Conservation (phyloP, 2,113 vertebrate species). For the Hystrix brachyura region DNA sequence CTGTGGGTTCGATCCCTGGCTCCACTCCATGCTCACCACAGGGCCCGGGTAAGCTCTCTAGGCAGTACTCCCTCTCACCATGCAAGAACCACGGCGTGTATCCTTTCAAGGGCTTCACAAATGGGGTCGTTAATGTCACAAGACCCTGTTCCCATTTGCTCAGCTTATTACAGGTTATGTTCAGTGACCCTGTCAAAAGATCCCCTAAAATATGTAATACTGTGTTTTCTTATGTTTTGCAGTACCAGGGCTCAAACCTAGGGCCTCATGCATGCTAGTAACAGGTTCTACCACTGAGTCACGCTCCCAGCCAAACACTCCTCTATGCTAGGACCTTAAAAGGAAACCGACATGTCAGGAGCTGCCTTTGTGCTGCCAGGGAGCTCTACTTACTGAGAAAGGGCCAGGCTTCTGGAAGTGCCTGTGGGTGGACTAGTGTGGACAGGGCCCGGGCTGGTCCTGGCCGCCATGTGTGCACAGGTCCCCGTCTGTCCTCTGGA, state of each 20-base stretch:
- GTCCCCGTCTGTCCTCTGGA: not conserved
- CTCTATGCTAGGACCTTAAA: no score
- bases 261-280: no score
- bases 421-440: not conserved
- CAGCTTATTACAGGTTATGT: no score
- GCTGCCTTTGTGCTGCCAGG: not conserved
- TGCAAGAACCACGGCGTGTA: not conserved
- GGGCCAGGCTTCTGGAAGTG: not conserved
- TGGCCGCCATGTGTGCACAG: rapidly evolving
- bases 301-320: not conserved
- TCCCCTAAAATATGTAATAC: not conserved
- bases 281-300: no score
- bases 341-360: not conserved
- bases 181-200: not conserved
- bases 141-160: not conserved
- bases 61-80: rapidly evolving
- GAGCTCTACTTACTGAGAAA: not conserved
- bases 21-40: not conserved
- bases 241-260: not conserved
- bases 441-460: not conserved
- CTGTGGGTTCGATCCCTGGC: not conserved
- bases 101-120: not conserved
- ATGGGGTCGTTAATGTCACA: rapidly evolving
- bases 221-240: not conserved
- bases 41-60: no score